Conservation (phyloP, 2,888 invertebrate species). For the Himalopsyche tibetana region DNA sequence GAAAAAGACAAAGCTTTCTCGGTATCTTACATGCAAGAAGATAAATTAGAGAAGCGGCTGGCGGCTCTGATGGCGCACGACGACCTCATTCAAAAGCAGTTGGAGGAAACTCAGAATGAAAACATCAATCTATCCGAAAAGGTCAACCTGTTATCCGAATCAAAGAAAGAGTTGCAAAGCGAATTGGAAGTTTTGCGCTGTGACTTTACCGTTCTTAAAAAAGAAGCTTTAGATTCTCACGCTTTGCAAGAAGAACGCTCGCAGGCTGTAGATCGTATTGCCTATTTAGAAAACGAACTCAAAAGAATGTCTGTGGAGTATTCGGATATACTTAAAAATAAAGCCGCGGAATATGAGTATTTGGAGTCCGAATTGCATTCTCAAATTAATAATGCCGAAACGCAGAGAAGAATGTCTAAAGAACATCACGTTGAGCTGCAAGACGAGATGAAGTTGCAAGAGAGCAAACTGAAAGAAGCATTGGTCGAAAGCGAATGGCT, state of each 20-base stretch:
- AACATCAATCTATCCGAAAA: constrained; percentile 77
- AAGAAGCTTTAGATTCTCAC: constrained; percentile 70
- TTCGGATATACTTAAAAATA: constrained; percentile 72
- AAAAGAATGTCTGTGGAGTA: constrained; percentile 71
- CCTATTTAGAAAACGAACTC: constrained; percentile 73
- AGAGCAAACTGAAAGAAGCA: constrained; percentile 68
- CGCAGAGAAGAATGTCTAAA: constrained; percentile 74
- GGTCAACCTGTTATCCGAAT: constrained; percentile 75
- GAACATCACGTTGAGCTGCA: constrained; percentile 74
- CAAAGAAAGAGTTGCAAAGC: constrained; percentile 75
- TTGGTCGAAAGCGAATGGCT: constrained; percentile 69
- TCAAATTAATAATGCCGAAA: constrained; percentile 75
- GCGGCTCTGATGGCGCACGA: constrained; percentile 80
- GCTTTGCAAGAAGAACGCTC: constrained; percentile 67
- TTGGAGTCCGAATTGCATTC: constrained; percentile 74
- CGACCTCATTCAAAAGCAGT: constrained; percentile 79
- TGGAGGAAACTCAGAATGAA: constrained; percentile 79
- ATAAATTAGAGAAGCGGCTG: constrained; percentile 80
- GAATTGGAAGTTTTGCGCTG: constrained; percentile 73
- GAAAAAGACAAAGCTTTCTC: constrained; percentile 78
- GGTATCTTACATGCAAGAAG: constrained; percentile 80
- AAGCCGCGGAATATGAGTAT: constrained; percentile 73
- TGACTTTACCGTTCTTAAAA: constrained; percentile 70
- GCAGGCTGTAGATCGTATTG: constrained; percentile 70
- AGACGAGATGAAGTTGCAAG: constrained; percentile 72